Base-by-base conservation (phyloP, 2,888 invertebrate genomes). In the Ochropleura plecta region DNA sequence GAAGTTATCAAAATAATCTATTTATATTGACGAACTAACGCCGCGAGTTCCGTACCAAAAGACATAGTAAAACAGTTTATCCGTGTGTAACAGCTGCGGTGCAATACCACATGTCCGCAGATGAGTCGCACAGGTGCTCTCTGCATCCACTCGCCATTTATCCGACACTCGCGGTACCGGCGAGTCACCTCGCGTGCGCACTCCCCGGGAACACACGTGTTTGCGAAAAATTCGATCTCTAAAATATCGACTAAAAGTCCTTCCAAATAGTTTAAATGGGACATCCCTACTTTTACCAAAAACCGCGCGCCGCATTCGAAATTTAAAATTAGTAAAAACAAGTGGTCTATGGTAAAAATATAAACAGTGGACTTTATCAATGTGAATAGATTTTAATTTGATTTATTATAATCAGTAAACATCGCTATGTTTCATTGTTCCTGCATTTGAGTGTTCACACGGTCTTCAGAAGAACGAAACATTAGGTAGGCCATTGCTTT, bases 121-220 rank as follows among this genome's bases (percentile, higher is more conserved):
- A 88, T 86, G 90, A 87, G 88, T 78, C 86, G 90, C 90, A 91
- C 94, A 93, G 93, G 95, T 93, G 93, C 88, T 91, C 90, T 87
- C 84, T 86, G 88, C 90, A 85, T 88, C 88, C 88, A 89, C 82
- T 90, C 90, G 95, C 93, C 96, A 96, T 95, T 95, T 95, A 94
- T 90, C 90, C 92, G 92, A 93, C 93, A 92, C 92, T 90, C 96
- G 94, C 92, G 93, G 94, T 85, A 89, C 92, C 88, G 92, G 89
- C 91, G 92, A 93, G 95, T 92, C 93, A 91, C 88, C 88, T 91
- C 91, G 91, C 91, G 90, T 84, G 89, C 88, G 88, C 85, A 86
- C 88, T 85, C 86, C 85, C 85, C 87, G 87, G 85, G 79, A 70
- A 83, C 79, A 87, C 89, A 87, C 86, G 87, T 87, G 87, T 82